Evolutionary conservation across 2,888 invertebrate species (phyloP).

Genomic region (Tetragonula carbonaria): DNA sequence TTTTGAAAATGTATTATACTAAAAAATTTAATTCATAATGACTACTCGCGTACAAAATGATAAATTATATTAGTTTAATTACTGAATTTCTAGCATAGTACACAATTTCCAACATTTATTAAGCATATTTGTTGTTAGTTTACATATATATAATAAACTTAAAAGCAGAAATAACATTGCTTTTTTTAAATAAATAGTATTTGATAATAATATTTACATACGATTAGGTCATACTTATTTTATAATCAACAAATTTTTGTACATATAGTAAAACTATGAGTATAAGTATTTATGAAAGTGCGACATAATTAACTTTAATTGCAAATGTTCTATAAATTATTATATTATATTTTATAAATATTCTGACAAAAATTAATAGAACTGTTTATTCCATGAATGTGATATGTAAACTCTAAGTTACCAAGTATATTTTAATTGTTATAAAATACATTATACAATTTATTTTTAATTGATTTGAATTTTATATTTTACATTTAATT

Average conservation of each 20-base stretch:
- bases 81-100: not conserved
- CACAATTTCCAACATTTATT: not conserved
- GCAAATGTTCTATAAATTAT: conserved; percentile 36
- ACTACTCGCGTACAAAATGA: not conserved
- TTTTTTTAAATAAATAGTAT: conserved; percentile 1
- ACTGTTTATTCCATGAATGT: not conserved
- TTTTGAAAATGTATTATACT: not conserved
- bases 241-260: conserved; percentile 32
- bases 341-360: conserved; percentile 29
- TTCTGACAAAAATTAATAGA: conserved; percentile 8
- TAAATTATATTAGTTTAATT: not conserved
- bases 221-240: conserved; percentile 25
- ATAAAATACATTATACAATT: not conserved
- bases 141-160: not conserved
- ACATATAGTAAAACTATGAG: conserved; percentile 14
- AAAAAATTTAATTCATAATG: not conserved
- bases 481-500: conserved; percentile 13
- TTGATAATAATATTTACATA: conserved; percentile 29
- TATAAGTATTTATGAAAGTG: conserved; percentile 23
- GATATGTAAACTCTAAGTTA: not conserved
- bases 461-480: not conserved
- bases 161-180: not conserved
- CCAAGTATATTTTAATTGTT: conserved; percentile 6
- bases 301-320: conserved; percentile 44
- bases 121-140: not conserved